Percentiles rank a stretch among this genome's conserved stretches.
phyloP scores from a whole-genome alignment of 2,888 invertebrate genomes.

The Troides oblongomaculatus region DNA sequence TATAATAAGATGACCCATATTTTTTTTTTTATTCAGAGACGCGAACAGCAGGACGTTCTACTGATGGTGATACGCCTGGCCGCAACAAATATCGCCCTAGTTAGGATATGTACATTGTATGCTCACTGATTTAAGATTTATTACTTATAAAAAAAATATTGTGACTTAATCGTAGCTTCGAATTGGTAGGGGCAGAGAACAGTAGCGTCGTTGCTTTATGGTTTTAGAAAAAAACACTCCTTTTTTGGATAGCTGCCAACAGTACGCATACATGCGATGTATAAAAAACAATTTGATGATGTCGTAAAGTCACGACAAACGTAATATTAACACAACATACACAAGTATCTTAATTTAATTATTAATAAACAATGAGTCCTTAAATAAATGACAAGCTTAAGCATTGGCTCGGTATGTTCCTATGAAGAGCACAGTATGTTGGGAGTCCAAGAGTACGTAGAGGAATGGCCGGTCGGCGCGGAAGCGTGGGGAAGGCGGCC shows the following conservation, averaged over 20 bases:
- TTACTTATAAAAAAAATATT: too few relatives aligned
- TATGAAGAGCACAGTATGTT: conserved; percentile 50
- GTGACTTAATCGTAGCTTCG: too few relatives aligned
- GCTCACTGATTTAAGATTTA: too few relatives aligned
- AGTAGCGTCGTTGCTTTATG: too few relatives aligned
- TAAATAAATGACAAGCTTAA: not conserved
- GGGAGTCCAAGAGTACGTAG: conserved; percentile 52
- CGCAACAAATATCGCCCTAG: too few relatives aligned
- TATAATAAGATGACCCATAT: too few relatives aligned
- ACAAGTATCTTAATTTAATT: not conserved
- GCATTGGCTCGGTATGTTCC: conserved; percentile 50
- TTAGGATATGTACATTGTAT: too few relatives aligned
- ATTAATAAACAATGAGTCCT: not conserved
- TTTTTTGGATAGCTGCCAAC: not conserved
- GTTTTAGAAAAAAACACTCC: too few relatives aligned
- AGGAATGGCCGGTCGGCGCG: conserved; percentile 68
- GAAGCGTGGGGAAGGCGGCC: conserved; percentile 49
- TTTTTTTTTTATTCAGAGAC: too few relatives aligned
- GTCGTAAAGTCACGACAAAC: conserved; percentile 1
- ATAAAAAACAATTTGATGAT: not conserved
- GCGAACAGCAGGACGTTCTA: too few relatives aligned
- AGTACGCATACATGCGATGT: not conserved
- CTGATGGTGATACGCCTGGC: too few relatives aligned
- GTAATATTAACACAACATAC: not conserved
- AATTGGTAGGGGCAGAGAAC: too few relatives aligned